Evolutionary conservation across 1,140 invertebrate species (phyloP).

Genomic region (Drosophila watanabei): DNA sequence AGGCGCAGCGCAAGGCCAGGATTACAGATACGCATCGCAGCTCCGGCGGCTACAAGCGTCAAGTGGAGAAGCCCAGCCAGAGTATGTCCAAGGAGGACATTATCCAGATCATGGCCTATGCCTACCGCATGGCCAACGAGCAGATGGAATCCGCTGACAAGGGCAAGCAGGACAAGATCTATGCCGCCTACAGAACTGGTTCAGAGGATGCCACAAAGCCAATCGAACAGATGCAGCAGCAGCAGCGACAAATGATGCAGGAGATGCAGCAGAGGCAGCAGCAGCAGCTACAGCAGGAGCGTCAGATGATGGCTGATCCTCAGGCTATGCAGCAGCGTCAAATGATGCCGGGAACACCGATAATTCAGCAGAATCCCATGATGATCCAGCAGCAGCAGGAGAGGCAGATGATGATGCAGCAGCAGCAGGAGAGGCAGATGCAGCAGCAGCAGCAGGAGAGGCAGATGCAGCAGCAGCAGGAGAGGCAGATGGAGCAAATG

Average conservation of each 20-base stretch:
- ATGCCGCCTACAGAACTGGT: constrained; percentile 44
- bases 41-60: constrained; percentile 57
- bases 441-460: constrained; percentile 36
- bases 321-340: constrained; percentile 27
- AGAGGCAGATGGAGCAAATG: constrained; percentile 13
- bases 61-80: constrained; percentile 13
- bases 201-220: not conserved
- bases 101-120: constrained; percentile 73
- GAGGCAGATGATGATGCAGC: no score
- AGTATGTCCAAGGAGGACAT: constrained; percentile 74
- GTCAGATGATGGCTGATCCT: constrained; percentile 29
- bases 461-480: constrained; percentile 17
- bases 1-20: constrained; percentile 51
- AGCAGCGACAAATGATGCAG: not conserved
- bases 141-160: constrained; percentile 28
- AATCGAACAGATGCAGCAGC: not conserved
- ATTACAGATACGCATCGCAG: not conserved
- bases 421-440: not conserved
- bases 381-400: constrained; percentile 15
- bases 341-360: constrained; percentile 1
- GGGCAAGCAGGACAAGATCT: constrained; percentile 45
- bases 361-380: not conserved
- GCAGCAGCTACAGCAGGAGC: constrained; percentile 33
- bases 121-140: constrained; percentile 72
- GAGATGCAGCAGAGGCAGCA: constrained; percentile 2